These are phyloP conservation scores for Aspidapion aeneum DNA, from an alignment of 2,888 invertebrate species.

Conservation along the genomic window DNA sequence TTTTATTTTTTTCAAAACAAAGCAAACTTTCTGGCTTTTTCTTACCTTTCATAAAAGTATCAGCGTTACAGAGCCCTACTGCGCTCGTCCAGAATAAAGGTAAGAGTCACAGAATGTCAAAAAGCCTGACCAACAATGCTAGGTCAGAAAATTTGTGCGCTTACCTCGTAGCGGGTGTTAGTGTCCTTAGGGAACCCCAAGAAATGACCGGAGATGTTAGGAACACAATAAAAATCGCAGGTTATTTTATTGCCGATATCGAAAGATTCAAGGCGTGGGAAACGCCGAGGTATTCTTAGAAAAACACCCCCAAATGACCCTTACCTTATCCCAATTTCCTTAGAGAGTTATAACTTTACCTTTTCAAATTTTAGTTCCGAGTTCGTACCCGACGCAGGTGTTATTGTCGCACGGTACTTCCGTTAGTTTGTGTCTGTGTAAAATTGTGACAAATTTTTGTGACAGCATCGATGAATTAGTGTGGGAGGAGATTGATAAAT, in stretches of 20 bases:
- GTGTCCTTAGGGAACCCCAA: too few species aligned
- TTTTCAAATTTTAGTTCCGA: slow-evolving; percentile 23
- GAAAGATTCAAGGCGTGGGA: slow-evolving; percentile 21
- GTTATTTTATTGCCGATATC: background rate
- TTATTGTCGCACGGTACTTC: background rate
- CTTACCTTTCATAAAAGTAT: too few species aligned
- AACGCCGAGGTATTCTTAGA: slow-evolving; percentile 18
- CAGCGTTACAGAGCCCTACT: too few species aligned
- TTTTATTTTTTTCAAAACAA: too few species aligned
- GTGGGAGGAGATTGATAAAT: slow-evolving; percentile 9
- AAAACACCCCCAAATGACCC: slow-evolving; percentile 15
- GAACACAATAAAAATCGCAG: background rate
- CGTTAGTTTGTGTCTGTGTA: background rate
- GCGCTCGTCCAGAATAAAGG: too few species aligned
- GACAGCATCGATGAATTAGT: background rate
- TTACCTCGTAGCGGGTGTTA: too few species aligned
- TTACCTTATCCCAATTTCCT: slow-evolving; percentile 21
- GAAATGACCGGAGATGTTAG: too few species aligned
- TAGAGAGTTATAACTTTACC: too few species aligned
- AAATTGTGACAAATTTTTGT: background rate
- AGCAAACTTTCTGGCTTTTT: too few species aligned
- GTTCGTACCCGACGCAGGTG: slow-evolving; percentile 21
- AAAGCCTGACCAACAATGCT: too few species aligned
- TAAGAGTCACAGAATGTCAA: too few species aligned
- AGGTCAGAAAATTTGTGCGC: too few species aligned